A percentile compares a stretch with the other conserved stretches of the same genome.
Evolutionary conservation across 64 coral and sea anemone genomes (phyloP).

Genomic region (Anthopleura sola): DNA sequence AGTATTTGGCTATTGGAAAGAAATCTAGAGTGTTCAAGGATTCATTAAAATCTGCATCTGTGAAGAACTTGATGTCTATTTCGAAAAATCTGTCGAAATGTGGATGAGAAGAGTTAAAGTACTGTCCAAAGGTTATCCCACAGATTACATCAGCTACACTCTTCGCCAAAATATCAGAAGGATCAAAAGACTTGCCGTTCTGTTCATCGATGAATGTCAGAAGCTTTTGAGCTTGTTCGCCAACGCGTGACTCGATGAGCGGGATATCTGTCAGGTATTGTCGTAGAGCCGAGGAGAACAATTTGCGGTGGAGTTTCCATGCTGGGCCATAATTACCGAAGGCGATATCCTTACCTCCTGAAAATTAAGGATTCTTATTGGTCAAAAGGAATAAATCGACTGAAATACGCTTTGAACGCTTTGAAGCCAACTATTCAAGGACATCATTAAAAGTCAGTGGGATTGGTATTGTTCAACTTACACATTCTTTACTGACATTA

Average conservation of each 20-base stretch:
- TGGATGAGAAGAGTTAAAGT: constrained; percentile 49
- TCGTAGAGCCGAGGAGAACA: constrained; percentile 26
- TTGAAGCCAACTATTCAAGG: too few relatives aligned
- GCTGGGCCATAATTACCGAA: constrained; percentile 30
- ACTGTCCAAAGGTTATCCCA: constrained; percentile 51
- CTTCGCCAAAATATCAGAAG: constrained; percentile 8
- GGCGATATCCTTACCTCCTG: constrained; percentile 32
- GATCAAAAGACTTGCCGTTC: constrained; percentile 35
- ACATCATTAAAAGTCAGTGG: too few relatives aligned
- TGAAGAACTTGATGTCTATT: background rate
- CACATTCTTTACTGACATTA: too few relatives aligned
- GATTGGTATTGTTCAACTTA: too few relatives aligned
- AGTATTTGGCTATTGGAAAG: constrained; percentile 46
- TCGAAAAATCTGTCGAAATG: constrained; percentile 28
- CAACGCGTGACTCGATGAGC: constrained; percentile 21
- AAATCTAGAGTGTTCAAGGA: constrained; percentile 27
- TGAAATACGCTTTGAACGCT: too few relatives aligned
- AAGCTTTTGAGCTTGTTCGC: background rate
- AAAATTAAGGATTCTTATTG: too few relatives aligned
- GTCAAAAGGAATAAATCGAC: too few relatives aligned
- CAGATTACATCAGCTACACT: constrained; percentile 71
- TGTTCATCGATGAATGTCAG: constrained; percentile 36
- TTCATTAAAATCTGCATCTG: constrained; percentile 18
- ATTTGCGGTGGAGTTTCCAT: constrained; percentile 32
- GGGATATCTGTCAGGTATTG: constrained; percentile 34